Conservation (phyloP, 1,140 invertebrate genomes). For the Rhyacophila brunnea region DNA sequence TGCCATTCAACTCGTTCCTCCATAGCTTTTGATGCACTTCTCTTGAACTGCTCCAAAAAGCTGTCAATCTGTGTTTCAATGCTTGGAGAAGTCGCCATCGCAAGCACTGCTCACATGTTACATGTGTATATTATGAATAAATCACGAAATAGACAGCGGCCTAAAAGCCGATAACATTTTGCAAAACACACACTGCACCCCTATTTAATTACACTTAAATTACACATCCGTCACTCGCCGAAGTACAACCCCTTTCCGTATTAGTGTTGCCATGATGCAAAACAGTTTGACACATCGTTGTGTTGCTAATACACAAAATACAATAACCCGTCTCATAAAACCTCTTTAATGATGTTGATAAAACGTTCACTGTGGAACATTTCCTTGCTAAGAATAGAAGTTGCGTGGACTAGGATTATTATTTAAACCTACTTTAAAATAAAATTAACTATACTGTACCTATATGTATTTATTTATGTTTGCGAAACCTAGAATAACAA, state of each 20-base stretch:
- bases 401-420: no score
- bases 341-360: no score
- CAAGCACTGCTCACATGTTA: constrained; percentile 16
- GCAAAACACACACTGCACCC: background rate
- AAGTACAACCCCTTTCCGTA: background rate
- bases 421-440: no score
- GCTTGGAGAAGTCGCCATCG: constrained; percentile 65
- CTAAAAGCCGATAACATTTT: background rate
- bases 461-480: no score
- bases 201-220: background rate
- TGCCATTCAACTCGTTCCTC: constrained; percentile 58
- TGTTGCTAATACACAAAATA: no score
- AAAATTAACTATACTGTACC: no score
- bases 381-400: no score
- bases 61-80: constrained; percentile 80
- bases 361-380: no score
- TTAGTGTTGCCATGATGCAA: no score
- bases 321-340: no score
- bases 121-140: background rate
- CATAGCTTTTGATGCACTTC: constrained; percentile 71
- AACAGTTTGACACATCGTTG: no score
- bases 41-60: constrained; percentile 77
- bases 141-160: background rate
- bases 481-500: no score
- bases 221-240: background rate